Conservation (phyloP, 2,888 invertebrate species). For the Papilio demoleus region DNA sequence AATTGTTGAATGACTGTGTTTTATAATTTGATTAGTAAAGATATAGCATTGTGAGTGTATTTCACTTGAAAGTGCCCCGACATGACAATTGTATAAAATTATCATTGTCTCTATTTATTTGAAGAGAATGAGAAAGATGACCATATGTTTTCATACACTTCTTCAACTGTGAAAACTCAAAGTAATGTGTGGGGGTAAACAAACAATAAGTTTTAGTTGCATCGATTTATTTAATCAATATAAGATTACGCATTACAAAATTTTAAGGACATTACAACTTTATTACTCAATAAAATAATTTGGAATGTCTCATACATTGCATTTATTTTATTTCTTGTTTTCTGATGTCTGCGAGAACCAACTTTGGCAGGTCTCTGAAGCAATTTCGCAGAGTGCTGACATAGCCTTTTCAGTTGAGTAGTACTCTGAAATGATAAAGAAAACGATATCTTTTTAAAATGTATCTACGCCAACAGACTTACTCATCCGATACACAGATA, state of each 20-base stretch:
- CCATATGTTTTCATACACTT: not conserved
- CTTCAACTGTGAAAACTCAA: not conserved
- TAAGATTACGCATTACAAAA: not conserved
- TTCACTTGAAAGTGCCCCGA: not conserved
- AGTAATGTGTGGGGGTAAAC: not conserved
- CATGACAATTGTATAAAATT: not conserved
- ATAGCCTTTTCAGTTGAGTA: constrained; percentile 88
- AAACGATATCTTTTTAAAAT: not conserved
- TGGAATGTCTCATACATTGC: not conserved
- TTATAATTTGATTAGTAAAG: not conserved
- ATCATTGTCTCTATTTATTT: not conserved
- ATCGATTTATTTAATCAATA: not conserved
- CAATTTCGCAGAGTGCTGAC: constrained; percentile 91
- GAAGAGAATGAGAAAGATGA: not conserved
- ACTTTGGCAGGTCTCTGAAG: constrained; percentile 91
- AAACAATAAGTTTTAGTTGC: not conserved
- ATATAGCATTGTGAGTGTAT: not conserved
- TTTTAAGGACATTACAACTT: not conserved
- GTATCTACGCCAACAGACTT: too few species aligned
- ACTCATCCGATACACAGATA: too few species aligned
- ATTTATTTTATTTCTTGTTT: constrained; percentile 56
- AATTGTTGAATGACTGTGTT: not conserved
- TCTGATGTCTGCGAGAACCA: constrained; percentile 84
- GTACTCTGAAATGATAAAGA: constrained; percentile 82
- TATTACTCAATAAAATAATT: not conserved